Evolutionary conservation across 2,113 vertebrate genomes (phyloP).

Genomic region (Macquaria ambigua): DNA sequence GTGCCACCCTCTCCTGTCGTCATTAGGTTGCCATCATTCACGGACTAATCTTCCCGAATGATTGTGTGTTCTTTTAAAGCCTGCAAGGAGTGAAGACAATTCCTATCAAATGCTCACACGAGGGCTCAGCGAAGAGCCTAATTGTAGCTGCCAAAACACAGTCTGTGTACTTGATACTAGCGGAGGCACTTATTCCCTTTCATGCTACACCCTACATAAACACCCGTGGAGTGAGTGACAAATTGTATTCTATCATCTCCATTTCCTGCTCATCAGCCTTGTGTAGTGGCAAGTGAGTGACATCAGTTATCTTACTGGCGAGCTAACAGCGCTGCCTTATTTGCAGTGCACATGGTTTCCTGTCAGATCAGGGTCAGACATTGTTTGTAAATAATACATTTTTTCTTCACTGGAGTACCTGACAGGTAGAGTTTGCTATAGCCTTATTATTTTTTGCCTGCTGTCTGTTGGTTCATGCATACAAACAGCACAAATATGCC

Average conservation of each 20-base stretch:
- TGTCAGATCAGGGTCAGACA: constrained; percentile 57
- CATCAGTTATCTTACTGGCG: constrained; percentile 52
- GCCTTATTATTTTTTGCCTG: neutral
- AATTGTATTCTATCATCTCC: constrained; percentile 63
- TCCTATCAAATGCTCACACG: constrained; percentile 11
- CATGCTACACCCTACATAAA: constrained; percentile 54
- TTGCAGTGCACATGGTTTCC: constrained; percentile 28
- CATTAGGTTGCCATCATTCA: constrained; percentile 31
- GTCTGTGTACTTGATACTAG: constrained; percentile 23
- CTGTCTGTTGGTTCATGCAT: neutral
- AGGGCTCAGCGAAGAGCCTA: constrained; percentile 32
- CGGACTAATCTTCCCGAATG: constrained; percentile 30
- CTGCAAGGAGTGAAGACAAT: neutral
- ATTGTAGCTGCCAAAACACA: constrained; percentile 67
- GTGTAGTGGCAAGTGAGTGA: constrained; percentile 27
- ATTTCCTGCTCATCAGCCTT: constrained; percentile 63
- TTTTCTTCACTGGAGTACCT: constrained; percentile 20
- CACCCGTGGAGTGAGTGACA: constrained; percentile 57
- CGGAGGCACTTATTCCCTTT: constrained; percentile 59
- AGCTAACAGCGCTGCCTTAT: constrained; percentile 18
- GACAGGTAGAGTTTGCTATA: constrained; percentile 6
- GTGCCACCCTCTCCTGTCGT: neutral
- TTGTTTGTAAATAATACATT: constrained; percentile 38
- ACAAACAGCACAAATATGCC: neutral
- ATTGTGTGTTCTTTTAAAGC: constrained; percentile 33